Evolutionary conservation across 2,888 invertebrate genomes (phyloP).

Genomic region (Leucophora obtusa): DNA sequence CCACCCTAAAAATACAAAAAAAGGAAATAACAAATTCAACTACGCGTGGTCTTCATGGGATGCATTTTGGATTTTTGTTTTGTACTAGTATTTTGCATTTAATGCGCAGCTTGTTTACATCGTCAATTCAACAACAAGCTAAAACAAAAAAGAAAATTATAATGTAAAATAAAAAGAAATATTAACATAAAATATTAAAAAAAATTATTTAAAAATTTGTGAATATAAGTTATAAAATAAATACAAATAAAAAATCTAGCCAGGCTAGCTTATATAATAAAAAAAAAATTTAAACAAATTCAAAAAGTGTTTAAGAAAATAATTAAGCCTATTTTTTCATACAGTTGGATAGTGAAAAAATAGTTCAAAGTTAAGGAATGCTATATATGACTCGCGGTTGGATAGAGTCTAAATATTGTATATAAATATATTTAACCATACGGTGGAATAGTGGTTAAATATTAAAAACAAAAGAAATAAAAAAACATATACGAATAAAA

Average conservation of each 20-base stretch:
- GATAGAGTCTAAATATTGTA: constrained; percentile 45
- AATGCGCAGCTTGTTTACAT: constrained; percentile 60
- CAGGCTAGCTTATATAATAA: constrained; percentile 1
- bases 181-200: not conserved
- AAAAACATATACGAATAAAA: too few species aligned
- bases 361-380: constrained; percentile 14
- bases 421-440: constrained; percentile 47
- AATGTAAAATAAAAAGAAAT: not conserved
- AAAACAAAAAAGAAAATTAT: constrained; percentile 1
- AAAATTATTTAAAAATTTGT: not conserved
- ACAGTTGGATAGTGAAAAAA: constrained; percentile 53
- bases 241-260: constrained; percentile 14
- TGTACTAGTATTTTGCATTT: constrained; percentile 45
- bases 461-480: constrained; percentile 9
- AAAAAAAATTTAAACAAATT: constrained; percentile 2
- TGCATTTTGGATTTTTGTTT: constrained; percentile 46
- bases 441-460: constrained; percentile 61
- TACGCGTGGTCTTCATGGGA: constrained; percentile 53
- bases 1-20: constrained; percentile 32
- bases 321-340: constrained; percentile 38
- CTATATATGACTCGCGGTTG: constrained; percentile 31
- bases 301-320: constrained; percentile 6
- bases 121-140: constrained; percentile 25
- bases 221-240: too few species aligned
- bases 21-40: not conserved